A percentile compares a stretch with the other conserved stretches of the same genome.
phyloP scores from a whole-genome alignment of 2,113 vertebrate species.

The Corythornis cristatus region DNA sequence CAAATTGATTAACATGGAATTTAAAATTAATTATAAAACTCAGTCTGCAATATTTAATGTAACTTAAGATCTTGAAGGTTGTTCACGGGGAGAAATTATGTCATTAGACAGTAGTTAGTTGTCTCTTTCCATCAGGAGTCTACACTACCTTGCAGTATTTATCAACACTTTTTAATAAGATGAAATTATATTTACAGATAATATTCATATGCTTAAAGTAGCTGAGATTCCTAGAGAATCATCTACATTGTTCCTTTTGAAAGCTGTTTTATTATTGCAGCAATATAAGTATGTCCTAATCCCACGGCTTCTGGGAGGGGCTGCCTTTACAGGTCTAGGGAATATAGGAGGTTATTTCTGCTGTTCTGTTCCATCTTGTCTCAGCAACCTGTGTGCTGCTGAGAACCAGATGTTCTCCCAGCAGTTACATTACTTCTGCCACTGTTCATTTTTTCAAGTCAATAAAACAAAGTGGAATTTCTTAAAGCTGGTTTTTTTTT shows the following conservation, averaged over 20 bases:
- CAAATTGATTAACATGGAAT: rapidly evolving
- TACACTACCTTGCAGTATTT: neutral
- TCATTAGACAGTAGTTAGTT: neutral
- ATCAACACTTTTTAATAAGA: constrained; percentile 24
- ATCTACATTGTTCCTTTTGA: neutral
- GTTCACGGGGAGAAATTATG: neutral
- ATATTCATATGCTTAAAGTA: neutral
- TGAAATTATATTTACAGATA: neutral
- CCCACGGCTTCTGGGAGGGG: neutral
- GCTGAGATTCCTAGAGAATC: neutral
- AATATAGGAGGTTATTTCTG: neutral
- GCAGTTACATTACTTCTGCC: neutral
- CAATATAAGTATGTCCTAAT: neutral
- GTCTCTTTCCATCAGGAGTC: neutral
- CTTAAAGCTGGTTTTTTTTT: neutral
- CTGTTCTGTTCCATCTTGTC: neutral
- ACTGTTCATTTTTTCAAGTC: neutral
- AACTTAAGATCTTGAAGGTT: neutral
- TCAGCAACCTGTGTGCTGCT: neutral
- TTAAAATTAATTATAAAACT: neutral
- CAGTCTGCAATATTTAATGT: neutral
- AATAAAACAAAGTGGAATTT: neutral
- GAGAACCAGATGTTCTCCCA: neutral
- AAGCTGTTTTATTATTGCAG: neutral
- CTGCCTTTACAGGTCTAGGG: neutral